Base-by-base conservation (phyloP, 2,888 invertebrate genomes). In the Ecliptopera silaceata region DNA sequence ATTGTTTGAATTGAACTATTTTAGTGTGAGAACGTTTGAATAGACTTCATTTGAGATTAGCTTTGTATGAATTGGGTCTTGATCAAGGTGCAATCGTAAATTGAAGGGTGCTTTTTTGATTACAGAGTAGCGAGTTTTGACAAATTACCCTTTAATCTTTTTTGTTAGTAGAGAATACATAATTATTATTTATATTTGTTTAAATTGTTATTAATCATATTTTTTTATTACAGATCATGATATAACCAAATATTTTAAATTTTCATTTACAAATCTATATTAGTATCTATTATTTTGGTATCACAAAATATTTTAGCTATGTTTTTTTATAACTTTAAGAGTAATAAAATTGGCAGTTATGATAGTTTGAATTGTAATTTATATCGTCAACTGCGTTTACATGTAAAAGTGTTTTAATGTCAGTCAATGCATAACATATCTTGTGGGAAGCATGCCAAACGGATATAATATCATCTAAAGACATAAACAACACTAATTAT, bases 1-100 rank as follows among this genome's bases (percentile, higher is more conserved):
- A 87, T 85, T 84, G 82, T 75, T 77, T 69, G 67, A 75, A 79
- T 78, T 71, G 68, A 59, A 54, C 52, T 60, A 58, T 63, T 66
- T 63, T 63, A 63, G 59, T 68, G 73, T 75, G 72, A 67, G 70
- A 69, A 69, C 42, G 32, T 38, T 54, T 59, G 49, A 47, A 59
- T 58, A 46, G 53, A 58, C 46, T 54, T 54, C 46, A 59, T 59
- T 59, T 26, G 20, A 46, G 45, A 50, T 49, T 59, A 31, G 45
- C 54, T 51, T 45, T 56, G 50, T 46, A 51, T 59, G 45, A 32
- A 43, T 46, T 36, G 45, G 38, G 48, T 41, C 45, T 39, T 55
- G 51, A 59, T 61, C 52, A 61, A 61, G 58, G 58, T 58, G 55
- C 55, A 52, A 52, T 44, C 44, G n/a, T 13, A 44, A 48, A 55